Evolutionary conservation across 2,888 invertebrate species (phyloP), one percentile per base, ranked within the genome.

Genomic region (Busseola fusca): DNA sequence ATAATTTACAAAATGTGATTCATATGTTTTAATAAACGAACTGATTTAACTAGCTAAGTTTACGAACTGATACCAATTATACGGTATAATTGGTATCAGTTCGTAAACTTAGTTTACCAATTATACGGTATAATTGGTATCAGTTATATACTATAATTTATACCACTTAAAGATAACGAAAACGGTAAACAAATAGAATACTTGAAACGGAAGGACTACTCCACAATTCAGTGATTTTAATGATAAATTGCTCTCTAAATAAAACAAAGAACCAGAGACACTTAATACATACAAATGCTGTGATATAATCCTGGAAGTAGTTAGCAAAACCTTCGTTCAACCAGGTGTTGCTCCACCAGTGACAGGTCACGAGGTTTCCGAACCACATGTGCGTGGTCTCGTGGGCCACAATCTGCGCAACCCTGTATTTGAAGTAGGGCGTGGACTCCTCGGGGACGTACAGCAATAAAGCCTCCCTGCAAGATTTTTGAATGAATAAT

Each of bases 381-480:
- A 98, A 98, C 98, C 98, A 98, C 96, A 97, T 97, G 89, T 98
- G 98, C 0, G 98, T 97, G 62, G 98, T 94, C 90, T 98, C 98
- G 87, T 98, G 98, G 0, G 97, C 97, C 3, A 97, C 87, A 0
- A 96, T 96, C 21, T 96, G 94, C 0, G 96, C 96, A 0, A 97
- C 95, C 57, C 94, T 88, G 84, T 97, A 96, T 80, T 96, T 96
- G 74, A 93, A 93, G 78, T 90, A 92, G 0, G 95, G 93, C 0
- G 93, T 92, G 0, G 96, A 95, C 54, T 94, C 91, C 34, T 91
- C 91, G 9, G 93, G 90, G 21, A 95, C 94, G 82, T 93, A 96
- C 1, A 97, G 95, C 7, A 96, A 71, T 5, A 92, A 82, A 1
- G 93, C 88, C 84, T 96, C 96, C 76, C 96, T 96, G 78, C 4